Evolutionary conservation across 2,888 invertebrate genomes (phyloP).

Genomic region (Lomographa bimaculata): DNA sequence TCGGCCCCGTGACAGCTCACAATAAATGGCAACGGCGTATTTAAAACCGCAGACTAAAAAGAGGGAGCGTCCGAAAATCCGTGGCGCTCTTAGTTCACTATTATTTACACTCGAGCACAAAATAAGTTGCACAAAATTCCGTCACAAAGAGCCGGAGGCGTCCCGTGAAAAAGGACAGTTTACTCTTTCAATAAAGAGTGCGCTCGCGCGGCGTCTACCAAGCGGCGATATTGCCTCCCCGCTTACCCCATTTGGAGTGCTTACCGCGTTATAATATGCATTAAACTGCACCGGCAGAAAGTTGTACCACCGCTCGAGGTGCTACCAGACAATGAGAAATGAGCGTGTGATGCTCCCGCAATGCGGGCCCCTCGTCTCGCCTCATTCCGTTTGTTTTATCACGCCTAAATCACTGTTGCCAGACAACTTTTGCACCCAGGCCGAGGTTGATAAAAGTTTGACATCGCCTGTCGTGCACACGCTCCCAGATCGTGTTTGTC

Average conservation of each 20-base stretch:
- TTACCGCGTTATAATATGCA: conserved; percentile 80
- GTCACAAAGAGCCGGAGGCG: conserved; percentile 71
- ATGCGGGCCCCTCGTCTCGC: conserved; percentile 64
- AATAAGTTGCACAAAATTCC: conserved; percentile 74
- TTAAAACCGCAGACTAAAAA: conserved; percentile 56
- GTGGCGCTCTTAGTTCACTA: conserved; percentile 61
- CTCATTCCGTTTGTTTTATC: conserved; percentile 77
- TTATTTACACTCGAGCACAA: conserved; percentile 68
- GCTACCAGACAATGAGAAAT: conserved; percentile 78
- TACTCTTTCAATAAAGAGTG: conserved; percentile 79
- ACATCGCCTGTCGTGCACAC: conserved; percentile 73
- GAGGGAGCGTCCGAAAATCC: conserved; percentile 59
- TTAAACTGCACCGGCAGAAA: conserved; percentile 75
- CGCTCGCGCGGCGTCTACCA: conserved; percentile 52
- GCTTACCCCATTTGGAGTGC: conserved; percentile 72
- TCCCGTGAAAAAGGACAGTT: conserved; percentile 78
- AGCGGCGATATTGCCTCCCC: conserved; percentile 65
- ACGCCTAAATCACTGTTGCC: conserved; percentile 77
- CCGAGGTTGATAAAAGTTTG: conserved; percentile 74
- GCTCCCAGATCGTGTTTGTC: conserved; percentile 65
- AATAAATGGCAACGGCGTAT: conserved; percentile 54
- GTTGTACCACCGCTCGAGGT: conserved; percentile 61
- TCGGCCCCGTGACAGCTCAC: conserved; percentile 42
- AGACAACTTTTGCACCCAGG: conserved; percentile 61
- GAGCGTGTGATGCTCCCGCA: conserved; percentile 77